phyloP scores from a whole-genome alignment of 2,113 vertebrate species.

The Grantiella picta region DNA sequence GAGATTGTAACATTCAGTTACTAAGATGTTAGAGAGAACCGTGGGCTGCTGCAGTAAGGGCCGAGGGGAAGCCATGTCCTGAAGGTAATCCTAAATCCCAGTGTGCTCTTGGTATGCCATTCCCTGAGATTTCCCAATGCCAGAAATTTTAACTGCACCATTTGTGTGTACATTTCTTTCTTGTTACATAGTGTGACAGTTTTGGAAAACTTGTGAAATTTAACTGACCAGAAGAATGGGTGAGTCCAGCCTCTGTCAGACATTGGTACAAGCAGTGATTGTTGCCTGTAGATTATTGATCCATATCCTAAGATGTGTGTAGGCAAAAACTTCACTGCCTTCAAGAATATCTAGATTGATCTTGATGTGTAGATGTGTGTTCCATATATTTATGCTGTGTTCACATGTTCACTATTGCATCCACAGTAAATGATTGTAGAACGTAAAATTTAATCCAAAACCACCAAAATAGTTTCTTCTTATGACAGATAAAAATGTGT shows the following conservation, averaged over 20 bases:
- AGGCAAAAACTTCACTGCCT: not conserved
- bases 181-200: not conserved
- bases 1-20: not conserved
- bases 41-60: not conserved
- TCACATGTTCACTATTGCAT: rapidly evolving
- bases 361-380: not conserved
- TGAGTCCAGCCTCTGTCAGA: not conserved
- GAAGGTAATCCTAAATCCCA: not conserved
- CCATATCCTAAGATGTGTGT: not conserved
- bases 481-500: not conserved
- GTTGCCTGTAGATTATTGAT: not conserved
- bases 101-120: not conserved
- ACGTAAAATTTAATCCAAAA: not conserved
- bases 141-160: not conserved
- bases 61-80: not conserved
- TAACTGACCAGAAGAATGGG: not conserved
- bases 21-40: not conserved
- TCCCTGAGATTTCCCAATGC: not conserved
- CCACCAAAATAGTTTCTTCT: not conserved
- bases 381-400: not conserved
- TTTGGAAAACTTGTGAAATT: not conserved
- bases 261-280: not conserved
- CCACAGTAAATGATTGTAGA: not conserved
- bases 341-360: not conserved
- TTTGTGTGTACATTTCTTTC: not conserved